Evolutionary conservation across 2,888 invertebrate species (phyloP).

Genomic region (Artemia sp.): DNA sequence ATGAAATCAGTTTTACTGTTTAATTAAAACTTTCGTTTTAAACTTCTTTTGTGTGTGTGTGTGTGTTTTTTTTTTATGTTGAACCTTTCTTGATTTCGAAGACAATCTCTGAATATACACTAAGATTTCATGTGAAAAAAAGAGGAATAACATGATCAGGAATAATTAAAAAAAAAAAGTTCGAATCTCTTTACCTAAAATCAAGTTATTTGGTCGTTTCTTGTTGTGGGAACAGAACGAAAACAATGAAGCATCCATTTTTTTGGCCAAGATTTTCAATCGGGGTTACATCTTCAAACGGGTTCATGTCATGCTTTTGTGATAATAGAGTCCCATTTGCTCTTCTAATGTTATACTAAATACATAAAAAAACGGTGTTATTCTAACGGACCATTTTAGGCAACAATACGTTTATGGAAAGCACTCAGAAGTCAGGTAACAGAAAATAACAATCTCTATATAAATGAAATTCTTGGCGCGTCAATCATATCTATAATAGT

Average conservation of each 20-base stretch:
- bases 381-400: too few species aligned
- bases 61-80: too few species aligned
- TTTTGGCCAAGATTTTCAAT: slow-evolving; percentile 55
- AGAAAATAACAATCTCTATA: too few species aligned
- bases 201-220: slow-evolving; percentile 79
- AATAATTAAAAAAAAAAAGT: background rate
- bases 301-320: slow-evolving; percentile 69
- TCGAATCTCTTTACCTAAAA: slow-evolving; percentile 44
- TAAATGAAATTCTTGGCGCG: too few species aligned
- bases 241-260: slow-evolving; percentile 76
- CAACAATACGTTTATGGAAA: too few species aligned
- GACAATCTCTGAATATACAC: background rate
- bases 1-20: too few species aligned
- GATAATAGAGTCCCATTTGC: slow-evolving; percentile 57
- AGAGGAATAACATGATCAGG: slow-evolving; percentile 11
- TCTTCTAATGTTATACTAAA: slow-evolving; percentile 58
- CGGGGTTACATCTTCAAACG: slow-evolving; percentile 75
- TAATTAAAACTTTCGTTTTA: too few species aligned
- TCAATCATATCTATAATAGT: too few species aligned
- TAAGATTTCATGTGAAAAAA: background rate
- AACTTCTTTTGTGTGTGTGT: too few species aligned
- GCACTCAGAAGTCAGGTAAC: too few species aligned
- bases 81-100: too few species aligned
- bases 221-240: slow-evolving; percentile 80
- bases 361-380: slow-evolving; percentile 24